phyloP scores from a whole-genome alignment of 2,888 invertebrate genomes.

The Caenorhabditis sp. region DNA sequence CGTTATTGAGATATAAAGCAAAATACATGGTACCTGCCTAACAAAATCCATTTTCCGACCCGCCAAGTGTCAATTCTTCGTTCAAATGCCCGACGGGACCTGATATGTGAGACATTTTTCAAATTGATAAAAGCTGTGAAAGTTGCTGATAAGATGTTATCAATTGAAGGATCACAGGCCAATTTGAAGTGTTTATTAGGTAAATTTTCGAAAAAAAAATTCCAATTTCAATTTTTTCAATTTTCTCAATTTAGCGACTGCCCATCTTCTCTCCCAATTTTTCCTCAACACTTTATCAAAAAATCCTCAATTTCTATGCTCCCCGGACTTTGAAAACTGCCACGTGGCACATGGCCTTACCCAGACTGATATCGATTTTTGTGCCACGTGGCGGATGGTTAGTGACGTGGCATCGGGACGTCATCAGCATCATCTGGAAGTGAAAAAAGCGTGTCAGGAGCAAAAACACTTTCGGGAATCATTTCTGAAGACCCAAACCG shows the following conservation, averaged over 20 bases:
- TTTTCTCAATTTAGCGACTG: no score
- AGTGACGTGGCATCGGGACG: slow-evolving; percentile 15
- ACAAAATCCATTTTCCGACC: slow-evolving; percentile 14
- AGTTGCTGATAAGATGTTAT: slow-evolving; percentile 40
- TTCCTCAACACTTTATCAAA: slow-evolving; percentile 26
- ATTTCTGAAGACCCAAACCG: slow-evolving; percentile 58
- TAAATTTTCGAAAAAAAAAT: slow-evolving; percentile 1
- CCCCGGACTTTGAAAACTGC: slow-evolving; percentile 29
- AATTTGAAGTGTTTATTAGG: slow-evolving; percentile 59
- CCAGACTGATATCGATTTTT: slow-evolving; percentile 13
- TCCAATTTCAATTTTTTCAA: no score
- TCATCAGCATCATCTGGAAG: slow-evolving; percentile 42
- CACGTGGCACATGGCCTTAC: slow-evolving; percentile 28
- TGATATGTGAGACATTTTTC: slow-evolving; percentile 43
- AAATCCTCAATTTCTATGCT: slow-evolving; percentile 12
- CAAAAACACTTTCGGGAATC: slow-evolving; percentile 63
- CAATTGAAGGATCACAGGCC: slow-evolving; percentile 49
- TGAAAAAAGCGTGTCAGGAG: slow-evolving; percentile 52
- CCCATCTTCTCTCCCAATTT: slow-evolving; percentile 30
- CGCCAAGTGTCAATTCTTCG: slow-evolving; percentile 1
- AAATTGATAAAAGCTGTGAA: slow-evolving; percentile 42
- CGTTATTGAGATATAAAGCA: no score
- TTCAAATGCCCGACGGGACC: slow-evolving; percentile 1
- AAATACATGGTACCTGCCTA: no score
- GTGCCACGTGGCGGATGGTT: slow-evolving; percentile 36